A percentile compares a stretch with the other conserved stretches of the same genome.
phyloP scores from a whole-genome alignment of 1,140 invertebrate species.

The Lordiphosa stackelbergi region DNA sequence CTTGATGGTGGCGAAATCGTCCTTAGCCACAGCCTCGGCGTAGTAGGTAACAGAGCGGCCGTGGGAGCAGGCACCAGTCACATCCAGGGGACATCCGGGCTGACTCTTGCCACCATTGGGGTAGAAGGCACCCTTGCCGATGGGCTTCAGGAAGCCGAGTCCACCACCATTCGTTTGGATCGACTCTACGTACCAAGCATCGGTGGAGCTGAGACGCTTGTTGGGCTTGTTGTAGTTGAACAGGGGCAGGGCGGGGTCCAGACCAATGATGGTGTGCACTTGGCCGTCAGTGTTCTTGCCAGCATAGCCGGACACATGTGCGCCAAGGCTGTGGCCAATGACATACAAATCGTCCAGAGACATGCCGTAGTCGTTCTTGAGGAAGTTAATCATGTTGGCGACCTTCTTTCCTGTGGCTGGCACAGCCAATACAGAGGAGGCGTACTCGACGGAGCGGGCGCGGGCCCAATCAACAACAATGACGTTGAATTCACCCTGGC shows the following conservation, averaged over 20 bases:
- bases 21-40: constrained; percentile 77
- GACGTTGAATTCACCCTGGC: constrained; percentile 77
- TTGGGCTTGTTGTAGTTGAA: constrained; percentile 60
- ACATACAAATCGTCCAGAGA: constrained; percentile 55
- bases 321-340: constrained; percentile 77
- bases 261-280: constrained; percentile 70
- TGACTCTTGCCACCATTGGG: constrained; percentile 78
- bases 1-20: constrained; percentile 58
- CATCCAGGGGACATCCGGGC: constrained; percentile 78
- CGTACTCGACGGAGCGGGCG: constrained; percentile 77
- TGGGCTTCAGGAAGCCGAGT: constrained; percentile 77
- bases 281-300: constrained; percentile 72
- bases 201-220: constrained; percentile 75
- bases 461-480: constrained; percentile 83
- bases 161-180: constrained; percentile 80
- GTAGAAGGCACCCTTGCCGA: constrained; percentile 79
- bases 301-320: constrained; percentile 78
- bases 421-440: constrained; percentile 75
- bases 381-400: constrained; percentile 70
- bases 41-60: constrained; percentile 79
- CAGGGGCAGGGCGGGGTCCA: constrained; percentile 78
- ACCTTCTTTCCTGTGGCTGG: constrained; percentile 65
- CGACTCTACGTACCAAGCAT: constrained; percentile 68
- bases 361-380: constrained; percentile 57
- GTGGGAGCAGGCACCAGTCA: constrained; percentile 77